Conservation (phyloP, 2,113 vertebrate genomes). For the Aphyosemion australe region DNA sequence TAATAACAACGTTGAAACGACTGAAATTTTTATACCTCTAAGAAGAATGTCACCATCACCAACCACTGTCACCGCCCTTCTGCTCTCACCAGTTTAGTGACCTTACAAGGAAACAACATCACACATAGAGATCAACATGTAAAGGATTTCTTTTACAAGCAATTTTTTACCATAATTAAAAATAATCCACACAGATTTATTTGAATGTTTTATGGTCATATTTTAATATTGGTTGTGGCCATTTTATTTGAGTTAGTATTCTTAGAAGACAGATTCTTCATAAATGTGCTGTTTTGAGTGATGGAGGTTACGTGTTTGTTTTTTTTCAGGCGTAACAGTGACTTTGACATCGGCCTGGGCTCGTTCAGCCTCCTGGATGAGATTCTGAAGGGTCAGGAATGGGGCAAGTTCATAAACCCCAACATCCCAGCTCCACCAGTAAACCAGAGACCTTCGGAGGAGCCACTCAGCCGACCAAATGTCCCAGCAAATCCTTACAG, state of each 20-base stretch:
- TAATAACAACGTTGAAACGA: neutral
- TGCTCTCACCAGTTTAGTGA: neutral
- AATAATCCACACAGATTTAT: no score
- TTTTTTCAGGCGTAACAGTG: constrained; percentile 41
- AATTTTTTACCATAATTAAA: no score
- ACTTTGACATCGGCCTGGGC: constrained; percentile 70
- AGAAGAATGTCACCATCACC: constrained; percentile 28
- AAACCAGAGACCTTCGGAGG: constrained; percentile 27
- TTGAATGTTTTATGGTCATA: no score
- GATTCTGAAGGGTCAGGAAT: constrained; percentile 73
- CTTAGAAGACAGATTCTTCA: neutral
- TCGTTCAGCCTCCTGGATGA: constrained; percentile 78
- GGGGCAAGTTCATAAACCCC: constrained; percentile 71
- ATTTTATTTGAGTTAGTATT: no score
- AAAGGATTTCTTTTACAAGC: no score
- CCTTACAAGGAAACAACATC: neutral
- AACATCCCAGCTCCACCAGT: constrained; percentile 3
- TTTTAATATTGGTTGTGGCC: no score
- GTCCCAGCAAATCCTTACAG: constrained; percentile 5
- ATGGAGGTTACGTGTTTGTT: neutral
- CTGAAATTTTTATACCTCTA: neutral
- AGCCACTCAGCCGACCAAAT: constrained; percentile 1
- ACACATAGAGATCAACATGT: no score
- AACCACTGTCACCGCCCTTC: neutral
- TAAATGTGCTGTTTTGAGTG: neutral